Evolutionary conservation across 2,888 invertebrate species (phyloP), one percentile per base, ranked within the genome.

Genomic region (Ernsta delagoae): DNA sequence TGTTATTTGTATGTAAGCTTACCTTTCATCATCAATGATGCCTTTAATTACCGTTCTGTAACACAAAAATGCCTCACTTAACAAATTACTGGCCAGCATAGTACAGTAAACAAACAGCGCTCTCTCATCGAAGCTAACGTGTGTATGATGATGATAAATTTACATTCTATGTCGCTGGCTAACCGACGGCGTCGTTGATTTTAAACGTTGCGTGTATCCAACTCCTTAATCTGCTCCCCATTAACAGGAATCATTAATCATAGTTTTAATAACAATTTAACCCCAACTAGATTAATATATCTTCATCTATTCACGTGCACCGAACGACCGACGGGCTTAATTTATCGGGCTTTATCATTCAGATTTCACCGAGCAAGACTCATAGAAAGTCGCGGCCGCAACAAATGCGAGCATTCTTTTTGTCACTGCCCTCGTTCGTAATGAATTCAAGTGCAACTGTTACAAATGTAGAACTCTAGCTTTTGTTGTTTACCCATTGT

Each of bases 261-360:
- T 91, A 92, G 90, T 92, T 91, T 92, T 92, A 92, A 92, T 92
- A 92, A 92, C 88, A 90, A 91, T 91, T 92, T 92, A 93, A 92
- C 92, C 91, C 92, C 89, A 87, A 88, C 87, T 87, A 83, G 89
- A 91, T 92, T 90, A 91, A 93, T 92, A 93, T 91, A 92, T 93
- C 92, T 92, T 92, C 91, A 90, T 92, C 87, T 88, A 87, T 88
- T 86, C 88, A 79, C 74, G 82, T 83, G 80, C 83, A 48, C 62
- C 45, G 82, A 81, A 80, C 79, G 78, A n/a, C n/a, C n/a, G n/a
- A 75, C 82, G 79, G 80, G 81, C 76, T 74, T 79, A 79, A 80
- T 77, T 79, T 83, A 83, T 87, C 83, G 78, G 79, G 84, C 84
- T 89, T 92, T 91, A 90, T 91, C 89, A 92, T 92, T 92, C 81